Percentiles rank a stretch among this genome's conserved stretches.
Conservation (phyloP, 2,113 vertebrate species). For the Pogonocichla stellata region DNA sequence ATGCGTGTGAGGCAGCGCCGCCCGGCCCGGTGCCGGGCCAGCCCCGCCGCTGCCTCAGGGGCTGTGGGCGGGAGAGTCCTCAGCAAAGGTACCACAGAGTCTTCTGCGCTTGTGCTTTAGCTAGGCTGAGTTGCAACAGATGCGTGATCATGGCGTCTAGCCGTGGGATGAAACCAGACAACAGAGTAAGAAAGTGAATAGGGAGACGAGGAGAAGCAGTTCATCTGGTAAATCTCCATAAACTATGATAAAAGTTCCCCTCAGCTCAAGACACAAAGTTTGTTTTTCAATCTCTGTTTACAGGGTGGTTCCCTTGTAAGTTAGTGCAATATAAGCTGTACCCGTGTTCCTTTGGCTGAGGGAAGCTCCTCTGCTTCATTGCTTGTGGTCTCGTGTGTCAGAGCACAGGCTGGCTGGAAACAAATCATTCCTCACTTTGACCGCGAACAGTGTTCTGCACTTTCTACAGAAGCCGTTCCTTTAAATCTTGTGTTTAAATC, state of each 20-base stretch:
- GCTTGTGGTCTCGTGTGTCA: background rate
- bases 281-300: background rate
- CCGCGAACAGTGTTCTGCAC: background rate
- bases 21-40: accelerated
- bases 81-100: accelerated
- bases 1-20: accelerated
- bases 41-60: accelerated
- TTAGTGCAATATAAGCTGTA: background rate
- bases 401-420: background rate
- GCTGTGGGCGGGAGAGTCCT: background rate
- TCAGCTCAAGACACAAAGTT: background rate
- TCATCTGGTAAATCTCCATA: background rate
- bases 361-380: background rate
- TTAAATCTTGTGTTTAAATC: background rate
- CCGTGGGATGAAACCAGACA: background rate
- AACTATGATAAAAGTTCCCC: background rate
- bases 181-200: background rate
- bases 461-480: background rate
- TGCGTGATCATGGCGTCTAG: background rate
- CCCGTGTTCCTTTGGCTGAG: background rate
- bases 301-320: background rate
- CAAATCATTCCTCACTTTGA: background rate
- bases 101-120: background rate
- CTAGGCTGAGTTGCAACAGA: background rate
- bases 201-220: background rate